phyloP scores from a whole-genome alignment of 2,113 vertebrate species.

The Irena cyanogastra region DNA sequence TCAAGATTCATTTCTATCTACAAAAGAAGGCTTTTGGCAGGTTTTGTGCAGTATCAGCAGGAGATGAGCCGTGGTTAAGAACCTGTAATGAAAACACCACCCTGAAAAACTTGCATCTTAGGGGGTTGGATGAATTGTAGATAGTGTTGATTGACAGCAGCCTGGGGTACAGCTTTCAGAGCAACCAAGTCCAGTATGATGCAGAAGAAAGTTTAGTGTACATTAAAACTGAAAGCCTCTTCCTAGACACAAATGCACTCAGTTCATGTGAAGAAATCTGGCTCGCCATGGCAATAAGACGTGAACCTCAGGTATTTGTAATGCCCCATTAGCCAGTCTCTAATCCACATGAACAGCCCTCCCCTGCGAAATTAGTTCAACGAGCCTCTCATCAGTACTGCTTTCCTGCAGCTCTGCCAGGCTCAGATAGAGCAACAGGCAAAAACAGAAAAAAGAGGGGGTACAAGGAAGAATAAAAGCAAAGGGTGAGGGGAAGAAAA shows the following conservation, averaged over 20 bases:
- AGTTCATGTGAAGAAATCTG: not conserved
- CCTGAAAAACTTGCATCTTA: not conserved
- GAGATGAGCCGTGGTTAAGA: slow-evolving; percentile 25
- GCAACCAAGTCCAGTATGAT: not conserved
- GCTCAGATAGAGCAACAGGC: not conserved
- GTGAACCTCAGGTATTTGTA: not conserved
- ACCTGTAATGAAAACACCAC: slow-evolving; percentile 6
- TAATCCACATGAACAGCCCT: not conserved
- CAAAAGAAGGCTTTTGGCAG: slow-evolving; percentile 16
- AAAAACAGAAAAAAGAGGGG: not conserved
- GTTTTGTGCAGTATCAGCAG: slow-evolving; percentile 2
- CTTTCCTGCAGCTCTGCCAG: not conserved
- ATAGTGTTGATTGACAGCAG: not conserved
- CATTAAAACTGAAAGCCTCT: not conserved
- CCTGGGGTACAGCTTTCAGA: not conserved
- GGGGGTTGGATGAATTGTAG: not conserved
- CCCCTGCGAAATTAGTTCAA: not conserved
- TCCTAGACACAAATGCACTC: not conserved
- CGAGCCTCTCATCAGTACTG: not conserved
- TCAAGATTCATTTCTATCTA: slow-evolving; percentile 20
- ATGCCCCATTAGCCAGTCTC: not conserved
- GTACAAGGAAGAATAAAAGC: not conserved
- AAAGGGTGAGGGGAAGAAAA: not conserved
- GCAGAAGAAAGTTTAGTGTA: not conserved
- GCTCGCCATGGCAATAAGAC: not conserved